Conservation (phyloP, 53 echinoderm and acorn worm genomes). For the Echinometra lucunter region DNA sequence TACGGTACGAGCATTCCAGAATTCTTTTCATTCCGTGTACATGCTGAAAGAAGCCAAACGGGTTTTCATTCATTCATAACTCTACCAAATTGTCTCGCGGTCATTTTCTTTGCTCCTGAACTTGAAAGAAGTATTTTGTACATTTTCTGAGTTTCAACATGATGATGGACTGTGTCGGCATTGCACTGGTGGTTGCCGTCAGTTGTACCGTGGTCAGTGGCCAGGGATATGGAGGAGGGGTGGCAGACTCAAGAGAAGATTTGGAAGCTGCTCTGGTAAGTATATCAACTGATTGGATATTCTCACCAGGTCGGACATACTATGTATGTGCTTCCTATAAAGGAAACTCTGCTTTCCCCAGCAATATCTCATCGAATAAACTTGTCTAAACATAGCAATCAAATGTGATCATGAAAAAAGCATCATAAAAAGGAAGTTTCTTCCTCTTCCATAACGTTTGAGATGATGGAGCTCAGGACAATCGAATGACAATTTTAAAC, state of each 20-base stretch:
- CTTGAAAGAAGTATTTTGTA: not conserved
- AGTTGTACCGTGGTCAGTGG: not conserved
- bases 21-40: not conserved
- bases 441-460: too few species aligned
- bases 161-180: not conserved
- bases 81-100: not conserved
- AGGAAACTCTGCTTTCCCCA: too few species aligned
- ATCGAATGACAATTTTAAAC: too few species aligned
- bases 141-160: not conserved
- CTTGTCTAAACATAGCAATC: too few species aligned
- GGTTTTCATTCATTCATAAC: too few species aligned
- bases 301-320: too few species aligned
- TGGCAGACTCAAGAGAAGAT: constrained; percentile 24
- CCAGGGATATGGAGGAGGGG: constrained; percentile 37
- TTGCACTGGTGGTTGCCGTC: not conserved
- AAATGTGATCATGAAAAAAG: too few species aligned
- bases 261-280: constrained; percentile 32
- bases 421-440: too few species aligned
- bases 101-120: constrained; percentile 19
- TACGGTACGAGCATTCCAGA: not conserved
- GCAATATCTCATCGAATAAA: too few species aligned
- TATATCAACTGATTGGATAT: not conserved
- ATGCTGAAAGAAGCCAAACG: not conserved
- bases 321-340: too few species aligned
- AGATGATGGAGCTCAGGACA: too few species aligned